Percentiles rank a stretch among this genome's conserved stretches.
phyloP scores from a whole-genome alignment of 2,113 vertebrate genomes.

The Okapia johnstoni region DNA sequence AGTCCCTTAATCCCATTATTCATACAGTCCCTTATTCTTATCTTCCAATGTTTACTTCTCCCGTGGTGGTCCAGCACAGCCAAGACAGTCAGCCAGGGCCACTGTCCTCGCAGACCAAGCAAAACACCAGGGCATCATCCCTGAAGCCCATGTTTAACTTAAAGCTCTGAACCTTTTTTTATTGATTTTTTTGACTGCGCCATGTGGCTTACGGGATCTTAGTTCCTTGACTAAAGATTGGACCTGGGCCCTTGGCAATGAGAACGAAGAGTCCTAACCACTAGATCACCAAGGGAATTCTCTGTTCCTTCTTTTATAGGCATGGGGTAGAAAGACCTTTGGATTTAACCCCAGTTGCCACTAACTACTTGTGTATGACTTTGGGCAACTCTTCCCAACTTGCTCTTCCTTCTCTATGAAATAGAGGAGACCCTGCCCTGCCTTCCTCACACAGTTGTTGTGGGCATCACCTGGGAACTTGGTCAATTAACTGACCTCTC shows the following conservation, averaged over 20 bases:
- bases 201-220: not conserved
- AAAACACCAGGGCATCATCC: not conserved
- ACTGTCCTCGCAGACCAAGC: not conserved
- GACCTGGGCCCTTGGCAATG: not conserved
- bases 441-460: not conserved
- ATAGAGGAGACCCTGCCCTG: not conserved
- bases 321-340: not conserved
- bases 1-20: not conserved
- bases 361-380: not conserved
- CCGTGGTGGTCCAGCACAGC: not conserved
- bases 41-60: not conserved
- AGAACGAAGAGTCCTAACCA: not conserved
- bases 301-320: not conserved
- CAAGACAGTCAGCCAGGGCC: not conserved
- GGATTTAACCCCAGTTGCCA: not conserved
- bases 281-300: not conserved
- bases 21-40: not conserved
- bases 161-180: not conserved
- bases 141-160: not conserved
- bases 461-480: not conserved
- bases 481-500: not conserved
- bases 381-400: not conserved
- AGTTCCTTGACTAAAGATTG: not conserved
- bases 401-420: not conserved
- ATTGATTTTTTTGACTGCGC: not conserved